A percentile compares a stretch with the other conserved stretches of the same genome.
Conservation (phyloP, 2,797 vertebrate species). For the Falco cherrug region DNA sequence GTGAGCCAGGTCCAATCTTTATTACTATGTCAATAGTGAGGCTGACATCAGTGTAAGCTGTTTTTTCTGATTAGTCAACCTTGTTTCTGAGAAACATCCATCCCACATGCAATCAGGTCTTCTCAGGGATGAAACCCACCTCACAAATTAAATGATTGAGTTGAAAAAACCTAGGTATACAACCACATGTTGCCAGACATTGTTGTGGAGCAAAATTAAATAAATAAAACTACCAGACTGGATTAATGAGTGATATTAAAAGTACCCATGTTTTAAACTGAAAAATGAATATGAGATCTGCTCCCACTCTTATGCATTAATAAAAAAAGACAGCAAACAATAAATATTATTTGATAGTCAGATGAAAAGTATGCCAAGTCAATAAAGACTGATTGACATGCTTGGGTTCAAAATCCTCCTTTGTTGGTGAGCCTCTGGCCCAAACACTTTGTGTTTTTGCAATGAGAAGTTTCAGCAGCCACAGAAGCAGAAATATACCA, state of each 20-base stretch:
- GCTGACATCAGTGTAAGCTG: background rate
- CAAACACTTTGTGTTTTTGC: background rate
- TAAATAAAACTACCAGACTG: background rate
- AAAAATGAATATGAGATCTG: background rate
- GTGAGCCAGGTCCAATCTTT: background rate
- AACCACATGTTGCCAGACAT: background rate
- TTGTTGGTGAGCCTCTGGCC: background rate
- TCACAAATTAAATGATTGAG: background rate
- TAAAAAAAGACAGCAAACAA: background rate
- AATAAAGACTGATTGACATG: background rate
- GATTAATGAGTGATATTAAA: background rate
- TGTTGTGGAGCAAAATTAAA: background rate
- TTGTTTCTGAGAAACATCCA: slow-evolving; percentile 24
- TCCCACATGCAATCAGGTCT: background rate
- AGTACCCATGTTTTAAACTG: background rate
- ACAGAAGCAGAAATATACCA: background rate
- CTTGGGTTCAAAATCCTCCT: background rate
- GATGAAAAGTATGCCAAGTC: background rate
- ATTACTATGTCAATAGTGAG: background rate
- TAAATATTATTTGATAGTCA: background rate
- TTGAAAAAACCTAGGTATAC: background rate
- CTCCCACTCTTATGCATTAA: background rate
- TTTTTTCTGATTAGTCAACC: slow-evolving; percentile 22
- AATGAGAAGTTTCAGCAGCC: background rate
- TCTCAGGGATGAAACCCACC: background rate